Evolutionary conservation across 1,140 invertebrate genomes (phyloP).

Genomic region (Neuroterus valhalla): DNA sequence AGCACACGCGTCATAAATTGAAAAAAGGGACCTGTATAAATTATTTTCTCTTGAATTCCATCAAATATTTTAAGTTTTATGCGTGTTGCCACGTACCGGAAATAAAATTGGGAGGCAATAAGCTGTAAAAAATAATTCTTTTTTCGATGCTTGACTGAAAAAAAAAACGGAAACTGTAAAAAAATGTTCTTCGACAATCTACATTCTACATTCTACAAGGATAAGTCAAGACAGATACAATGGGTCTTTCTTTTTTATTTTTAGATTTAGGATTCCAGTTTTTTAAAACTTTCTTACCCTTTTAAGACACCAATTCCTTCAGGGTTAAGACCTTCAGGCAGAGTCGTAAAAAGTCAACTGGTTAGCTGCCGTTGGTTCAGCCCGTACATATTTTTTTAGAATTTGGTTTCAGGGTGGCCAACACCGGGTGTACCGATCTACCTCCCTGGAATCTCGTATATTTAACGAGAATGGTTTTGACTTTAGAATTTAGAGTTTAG

Average conservation of each 20-base stretch:
- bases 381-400: neutral
- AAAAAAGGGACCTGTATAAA: too few species aligned
- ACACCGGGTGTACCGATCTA: neutral
- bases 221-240: neutral
- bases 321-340: neutral
- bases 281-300: neutral
- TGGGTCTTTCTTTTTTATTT: neutral
- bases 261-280: neutral
- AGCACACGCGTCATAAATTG: too few species aligned
- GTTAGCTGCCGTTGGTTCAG: neutral
- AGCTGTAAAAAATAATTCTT: too few species aligned
- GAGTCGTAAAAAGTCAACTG: neutral
- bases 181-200: too few species aligned
- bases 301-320: neutral
- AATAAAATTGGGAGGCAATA: too few species aligned
- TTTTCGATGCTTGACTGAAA: too few species aligned
- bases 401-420: neutral
- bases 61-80: too few species aligned
- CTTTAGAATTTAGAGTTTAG: neutral
- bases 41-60: too few species aligned
- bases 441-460: neutral
- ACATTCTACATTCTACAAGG: too few species aligned
- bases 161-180: too few species aligned
- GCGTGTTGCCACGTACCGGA: too few species aligned
- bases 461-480: slow-evolving; percentile 8